Conservation (phyloP, 1,140 invertebrate species). For the Drosophila obscura region DNA sequence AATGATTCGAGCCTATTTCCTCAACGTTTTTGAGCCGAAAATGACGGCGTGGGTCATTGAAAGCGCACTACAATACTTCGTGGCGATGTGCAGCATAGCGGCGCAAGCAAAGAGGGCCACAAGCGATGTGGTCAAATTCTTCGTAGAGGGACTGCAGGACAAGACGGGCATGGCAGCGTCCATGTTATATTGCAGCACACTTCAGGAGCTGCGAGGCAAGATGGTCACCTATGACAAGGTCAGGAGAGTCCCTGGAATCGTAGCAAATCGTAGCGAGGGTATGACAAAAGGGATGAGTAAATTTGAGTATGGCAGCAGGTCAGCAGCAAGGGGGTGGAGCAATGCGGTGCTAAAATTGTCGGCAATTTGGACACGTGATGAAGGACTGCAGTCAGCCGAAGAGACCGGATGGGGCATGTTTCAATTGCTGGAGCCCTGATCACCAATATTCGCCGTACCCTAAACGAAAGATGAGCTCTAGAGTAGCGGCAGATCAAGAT, state of each 20-base stretch:
- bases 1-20: too few species aligned
- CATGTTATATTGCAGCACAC: too few species aligned
- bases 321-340: neutral
- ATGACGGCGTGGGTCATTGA: neutral
- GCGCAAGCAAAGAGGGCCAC: neutral
- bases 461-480: neutral
- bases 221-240: neutral
- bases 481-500: neutral
- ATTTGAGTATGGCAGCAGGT: neutral
- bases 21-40: too few species aligned
- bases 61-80: neutral
- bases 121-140: neutral
- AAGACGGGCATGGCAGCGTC: neutral
- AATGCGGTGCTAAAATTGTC: conserved; percentile 4
- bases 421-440: neutral
- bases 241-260: neutral
- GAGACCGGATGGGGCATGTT: conserved; percentile 9
- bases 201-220: neutral
- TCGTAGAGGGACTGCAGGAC: neutral
- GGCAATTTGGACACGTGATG: neutral
- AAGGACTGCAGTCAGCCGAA: conserved; percentile 2
- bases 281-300: neutral
- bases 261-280: neutral
- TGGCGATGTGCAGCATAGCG: neutral
- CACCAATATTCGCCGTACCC: conserved; percentile 1